Evolutionary conservation across 1,140 invertebrate genomes (phyloP).

Genomic region (Lucilia cuprina): DNA sequence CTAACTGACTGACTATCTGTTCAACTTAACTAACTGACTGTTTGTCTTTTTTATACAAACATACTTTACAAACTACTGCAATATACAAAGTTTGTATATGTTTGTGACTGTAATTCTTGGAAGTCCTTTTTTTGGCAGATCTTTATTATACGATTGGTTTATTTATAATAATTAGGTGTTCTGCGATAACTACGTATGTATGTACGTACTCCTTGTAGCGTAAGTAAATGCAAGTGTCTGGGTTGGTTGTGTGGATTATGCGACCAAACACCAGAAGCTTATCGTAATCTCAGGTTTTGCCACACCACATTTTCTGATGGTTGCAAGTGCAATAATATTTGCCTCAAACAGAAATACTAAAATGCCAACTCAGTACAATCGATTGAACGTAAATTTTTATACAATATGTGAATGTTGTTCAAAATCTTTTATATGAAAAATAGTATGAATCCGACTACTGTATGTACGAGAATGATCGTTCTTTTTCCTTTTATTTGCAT

Average conservation of each 20-base stretch:
- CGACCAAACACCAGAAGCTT: conserved; percentile 42
- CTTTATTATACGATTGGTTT: conserved; percentile 63
- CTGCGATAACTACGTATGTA: conserved; percentile 31
- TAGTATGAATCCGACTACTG: neutral
- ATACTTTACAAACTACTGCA: neutral
- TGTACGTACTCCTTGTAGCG: neutral
- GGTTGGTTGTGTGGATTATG: conserved; percentile 24
- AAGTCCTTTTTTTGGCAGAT: conserved; percentile 45
- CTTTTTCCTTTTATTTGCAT: neutral
- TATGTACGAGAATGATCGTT: neutral
- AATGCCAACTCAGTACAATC: neutral
- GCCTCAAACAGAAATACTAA: neutral
- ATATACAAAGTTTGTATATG: neutral
- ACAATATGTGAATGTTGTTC: neutral
- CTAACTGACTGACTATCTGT: neutral
- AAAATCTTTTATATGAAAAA: neutral
- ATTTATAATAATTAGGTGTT: conserved; percentile 63
- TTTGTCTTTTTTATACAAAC: neutral
- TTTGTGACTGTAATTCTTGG: neutral
- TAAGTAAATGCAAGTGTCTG: neutral
- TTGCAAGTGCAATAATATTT: conserved; percentile 30
- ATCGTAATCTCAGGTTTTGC: conserved; percentile 37
- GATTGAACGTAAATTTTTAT: neutral
- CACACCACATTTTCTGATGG: conserved; percentile 29
- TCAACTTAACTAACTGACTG: neutral